phyloP scores from a whole-genome alignment of 2,888 invertebrate species.

The Saturnia pavonia region DNA sequence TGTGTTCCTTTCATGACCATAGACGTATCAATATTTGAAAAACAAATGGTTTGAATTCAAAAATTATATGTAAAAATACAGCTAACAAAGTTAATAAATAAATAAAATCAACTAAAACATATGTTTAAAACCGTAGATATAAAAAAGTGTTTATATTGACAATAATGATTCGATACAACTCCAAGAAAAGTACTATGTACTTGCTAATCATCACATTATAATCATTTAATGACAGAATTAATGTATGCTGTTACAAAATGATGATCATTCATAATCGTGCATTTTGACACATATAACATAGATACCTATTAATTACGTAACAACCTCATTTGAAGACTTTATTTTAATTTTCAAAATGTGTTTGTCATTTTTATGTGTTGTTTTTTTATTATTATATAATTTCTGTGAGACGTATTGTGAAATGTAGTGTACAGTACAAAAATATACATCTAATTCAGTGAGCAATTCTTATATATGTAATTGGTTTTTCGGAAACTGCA shows the following conservation, averaged over 20 bases:
- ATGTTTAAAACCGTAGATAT: too few species aligned
- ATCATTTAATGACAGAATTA: constrained; percentile 19
- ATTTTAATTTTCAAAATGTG: neutral
- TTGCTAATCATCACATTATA: constrained; percentile 15
- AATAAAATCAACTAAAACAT: too few species aligned
- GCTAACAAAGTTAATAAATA: too few species aligned
- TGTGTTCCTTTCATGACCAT: neutral
- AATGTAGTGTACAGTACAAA: neutral
- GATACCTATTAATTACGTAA: constrained; percentile 43
- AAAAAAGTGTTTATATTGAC: neutral
- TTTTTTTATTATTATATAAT: neutral
- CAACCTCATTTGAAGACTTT: constrained; percentile 37
- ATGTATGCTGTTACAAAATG: constrained; percentile 23
- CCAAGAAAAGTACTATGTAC: constrained; percentile 20
- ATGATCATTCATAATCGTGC: constrained; percentile 34
- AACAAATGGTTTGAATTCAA: neutral
- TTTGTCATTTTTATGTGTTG: too few species aligned
- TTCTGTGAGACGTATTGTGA: neutral
- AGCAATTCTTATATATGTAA: too few species aligned
- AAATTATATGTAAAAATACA: neutral
- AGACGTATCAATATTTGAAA: neutral
- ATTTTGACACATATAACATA: constrained; percentile 31
- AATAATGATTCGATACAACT: neutral
- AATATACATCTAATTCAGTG: neutral
- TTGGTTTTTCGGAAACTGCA: too few species aligned